Evolutionary conservation across 2,797 vertebrate genomes (phyloP).

Genomic region (Heteromormyrus szaboi): DNA sequence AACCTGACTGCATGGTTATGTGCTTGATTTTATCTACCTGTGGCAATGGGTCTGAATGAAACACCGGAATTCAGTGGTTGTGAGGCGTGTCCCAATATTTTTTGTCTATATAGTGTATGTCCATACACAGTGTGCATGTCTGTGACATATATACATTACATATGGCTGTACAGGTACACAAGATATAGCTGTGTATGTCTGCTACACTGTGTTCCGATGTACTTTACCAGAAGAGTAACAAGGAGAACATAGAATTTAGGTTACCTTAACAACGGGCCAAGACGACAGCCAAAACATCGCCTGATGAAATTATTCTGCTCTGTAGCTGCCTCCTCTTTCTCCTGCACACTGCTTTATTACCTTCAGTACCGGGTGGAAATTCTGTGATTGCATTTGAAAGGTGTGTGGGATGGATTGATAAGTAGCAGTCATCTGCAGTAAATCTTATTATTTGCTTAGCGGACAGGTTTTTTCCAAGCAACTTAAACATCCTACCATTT

Average conservation of each 20-base stretch:
- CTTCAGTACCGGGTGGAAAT: background rate
- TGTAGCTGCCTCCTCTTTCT: background rate
- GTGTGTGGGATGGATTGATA: conserved; percentile 5
- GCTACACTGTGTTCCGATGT: background rate
- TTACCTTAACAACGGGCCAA: background rate
- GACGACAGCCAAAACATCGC: background rate
- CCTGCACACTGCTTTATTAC: background rate
- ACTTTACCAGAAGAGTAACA: background rate
- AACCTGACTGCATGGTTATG: background rate
- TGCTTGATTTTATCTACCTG: background rate
- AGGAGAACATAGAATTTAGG: background rate
- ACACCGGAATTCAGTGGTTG: background rate
- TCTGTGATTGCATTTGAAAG: conserved; percentile 11
- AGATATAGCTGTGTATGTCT: background rate
- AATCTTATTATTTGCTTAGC: conserved; percentile 9
- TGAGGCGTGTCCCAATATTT: background rate
- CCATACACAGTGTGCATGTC: background rate
- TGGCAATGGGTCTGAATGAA: background rate
- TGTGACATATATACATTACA: background rate
- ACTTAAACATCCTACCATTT: background rate
- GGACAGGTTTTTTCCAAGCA: background rate
- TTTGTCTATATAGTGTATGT: background rate
- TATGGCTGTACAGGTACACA: background rate
- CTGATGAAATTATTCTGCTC: background rate
- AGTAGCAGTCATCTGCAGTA: background rate